Base-by-base conservation (phyloP, 2,888 invertebrate genomes). In the Dasysyrphus albostriatus region DNA sequence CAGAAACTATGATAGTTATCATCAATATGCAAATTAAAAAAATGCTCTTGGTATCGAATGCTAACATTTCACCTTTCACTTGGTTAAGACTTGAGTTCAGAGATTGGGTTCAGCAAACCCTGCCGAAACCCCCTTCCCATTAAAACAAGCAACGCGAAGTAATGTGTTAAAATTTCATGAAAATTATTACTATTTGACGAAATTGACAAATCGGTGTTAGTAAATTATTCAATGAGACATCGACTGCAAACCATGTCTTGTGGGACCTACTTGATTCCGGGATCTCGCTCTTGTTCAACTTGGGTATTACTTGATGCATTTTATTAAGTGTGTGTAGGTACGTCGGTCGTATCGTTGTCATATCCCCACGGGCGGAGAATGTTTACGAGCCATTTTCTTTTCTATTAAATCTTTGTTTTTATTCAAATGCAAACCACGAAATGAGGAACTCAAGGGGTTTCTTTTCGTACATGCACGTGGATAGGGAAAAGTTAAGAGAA, bases 231-330 rank as follows among this genome's bases (percentile, higher is more conserved):
- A 69, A 37, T 77, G 39, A 54, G 73, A 74, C 72, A 58, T 59
- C 73, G 58, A 56, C 63, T 67, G 5, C 37, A 44, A 39, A 59
- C 10, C 51, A 65, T 65, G 70, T 75, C 70, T 42, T 44, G 61
- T n/a, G 81, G 76, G 77, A 63, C 63, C 19, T 42, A 69, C 54
- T 61, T 69, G 59, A 82, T 82, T 85, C 85, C 85, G 85, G 85
- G 82, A 85, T 85, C 76, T 67, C 39, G 85, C 82, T 85, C 85
- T 85, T 82, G 63, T 85, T 85, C 82, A 85, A 82, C 85, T 69
- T 34, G 76, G 77, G 59, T 77, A 59, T 54, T 73, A 5, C 54
- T 61, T 37, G 32, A 67, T 49, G 77, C 61, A 73, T 44, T 74
- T 82, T 65, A 42, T 42, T 16, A 73, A 81, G 54, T 84, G 54